phyloP scores from a whole-genome alignment of 2,113 vertebrate genomes.

The Shinisaurus crocodilurus region DNA sequence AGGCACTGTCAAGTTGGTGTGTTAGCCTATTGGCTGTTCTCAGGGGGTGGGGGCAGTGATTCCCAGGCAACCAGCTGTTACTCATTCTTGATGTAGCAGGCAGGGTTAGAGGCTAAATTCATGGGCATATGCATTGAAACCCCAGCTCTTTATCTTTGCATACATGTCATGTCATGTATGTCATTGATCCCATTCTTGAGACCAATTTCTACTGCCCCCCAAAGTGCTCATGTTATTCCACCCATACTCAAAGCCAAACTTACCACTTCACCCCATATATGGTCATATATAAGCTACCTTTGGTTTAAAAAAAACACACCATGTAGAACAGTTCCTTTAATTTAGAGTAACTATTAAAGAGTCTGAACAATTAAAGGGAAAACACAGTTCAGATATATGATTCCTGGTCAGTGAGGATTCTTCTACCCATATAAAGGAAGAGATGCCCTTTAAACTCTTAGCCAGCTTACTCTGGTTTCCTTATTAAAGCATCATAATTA shows the following conservation, averaged over 20 bases:
- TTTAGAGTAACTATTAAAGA: conserved; percentile 63
- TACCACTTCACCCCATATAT: background rate
- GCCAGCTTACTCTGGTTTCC: conserved; percentile 60
- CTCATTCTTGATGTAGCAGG: background rate
- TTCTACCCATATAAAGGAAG: conserved; percentile 53
- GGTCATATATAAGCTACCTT: background rate
- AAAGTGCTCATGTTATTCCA: background rate
- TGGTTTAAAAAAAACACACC: background rate
- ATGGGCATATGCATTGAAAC: background rate
- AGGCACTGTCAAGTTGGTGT: background rate
- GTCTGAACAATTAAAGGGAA: conserved; percentile 51
- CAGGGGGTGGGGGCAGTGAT: background rate
- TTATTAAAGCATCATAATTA: conserved; percentile 66
- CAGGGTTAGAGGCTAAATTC: background rate
- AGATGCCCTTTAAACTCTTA: conserved; percentile 59
- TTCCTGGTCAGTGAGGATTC: conserved; percentile 12
- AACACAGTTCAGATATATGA: background rate
- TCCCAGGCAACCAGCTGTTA: background rate
- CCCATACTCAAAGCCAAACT: background rate
- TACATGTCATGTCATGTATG: background rate
- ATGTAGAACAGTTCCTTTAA: conserved; percentile 13
- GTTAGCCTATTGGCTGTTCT: background rate
- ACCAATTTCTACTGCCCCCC: background rate
- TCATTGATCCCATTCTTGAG: background rate
- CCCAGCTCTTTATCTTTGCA: background rate